Evolutionary conservation across 1,140 invertebrate species (phyloP), one percentile per base, ranked within the genome.

Genomic region (Eufriesea mexicana): DNA sequence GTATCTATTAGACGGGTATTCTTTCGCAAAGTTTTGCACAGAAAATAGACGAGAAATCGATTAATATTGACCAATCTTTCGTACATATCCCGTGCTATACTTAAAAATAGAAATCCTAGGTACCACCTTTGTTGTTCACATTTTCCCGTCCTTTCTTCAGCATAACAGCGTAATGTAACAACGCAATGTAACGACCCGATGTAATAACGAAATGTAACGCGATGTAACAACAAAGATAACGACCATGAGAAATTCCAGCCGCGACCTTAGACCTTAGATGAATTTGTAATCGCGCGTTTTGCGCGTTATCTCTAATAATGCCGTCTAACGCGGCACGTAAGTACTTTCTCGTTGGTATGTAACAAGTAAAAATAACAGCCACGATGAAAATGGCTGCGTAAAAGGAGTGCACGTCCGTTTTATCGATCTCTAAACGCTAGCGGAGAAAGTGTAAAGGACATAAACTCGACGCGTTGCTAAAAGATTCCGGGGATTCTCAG

Each of bases 341-440:
- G n/a, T 64, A 54, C 12, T 54, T 42, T 66, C 47, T 14, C 28
- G 28, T 28, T 18, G n/a, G 14, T 5, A 14, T 20, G 55, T 16
- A 25, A 75, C 62, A 75, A 20, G 59, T 62, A 75, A 75, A 75
- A 51, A 66, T n/a, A 66, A 77, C 47, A 7, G 5, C 5, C 5
- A 45, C 16, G 42, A 25, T 57, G 72, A 42, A 77, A 77, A 77
- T 49, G 49, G 23, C 47, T 54, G 62, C 61, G 25, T 77, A 77
- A 77, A 66, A 54, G 61, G 45, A 12, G 18, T n/a, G 45, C 61
- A n/a, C 23, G 73, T 75, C n/a, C 10, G 75, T 54, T 77, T 45
- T 68, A 78, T 78, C 51, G 62, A 68, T 78, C 49, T n/a, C 35
- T 20, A 67, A 23, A 25, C 28, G 49, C 16, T 45, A 20, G 9